Evolutionary conservation across 2,113 vertebrate genomes (phyloP).

Genomic region (Oriolus oriolus): DNA sequence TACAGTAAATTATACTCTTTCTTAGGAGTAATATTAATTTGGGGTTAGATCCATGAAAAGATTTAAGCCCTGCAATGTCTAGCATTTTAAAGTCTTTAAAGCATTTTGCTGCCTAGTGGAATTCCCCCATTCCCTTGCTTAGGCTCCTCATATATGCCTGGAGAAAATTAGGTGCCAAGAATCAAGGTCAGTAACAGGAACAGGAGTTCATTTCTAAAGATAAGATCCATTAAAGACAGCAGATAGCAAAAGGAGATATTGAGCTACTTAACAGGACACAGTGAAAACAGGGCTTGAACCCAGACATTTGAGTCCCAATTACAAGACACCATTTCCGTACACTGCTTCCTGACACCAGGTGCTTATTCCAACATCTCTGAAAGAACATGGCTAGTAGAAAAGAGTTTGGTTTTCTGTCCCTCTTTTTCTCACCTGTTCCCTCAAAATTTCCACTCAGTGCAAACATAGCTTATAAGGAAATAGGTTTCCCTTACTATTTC

Average conservation of each 20-base stretch:
- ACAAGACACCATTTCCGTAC: neutral
- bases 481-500: neutral
- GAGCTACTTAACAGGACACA: neutral
- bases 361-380: neutral
- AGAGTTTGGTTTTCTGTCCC: neutral
- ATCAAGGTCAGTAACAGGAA: neutral
- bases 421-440: neutral
- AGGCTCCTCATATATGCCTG: neutral
- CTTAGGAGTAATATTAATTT: neutral
- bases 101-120: neutral
- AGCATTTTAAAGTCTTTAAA: neutral
- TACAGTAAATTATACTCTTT: neutral
- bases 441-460: neutral
- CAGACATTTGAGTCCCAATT: neutral
- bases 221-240: neutral
- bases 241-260: neutral
- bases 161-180: neutral
- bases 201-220: neutral
- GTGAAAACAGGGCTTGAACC: neutral
- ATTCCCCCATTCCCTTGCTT: neutral
- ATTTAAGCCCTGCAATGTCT: neutral
- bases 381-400: neutral
- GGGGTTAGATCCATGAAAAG: neutral
- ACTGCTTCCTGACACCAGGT: neutral
- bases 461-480: neutral